A percentile compares a stretch with the other conserved stretches of the same genome.
Evolutionary conservation across 2,797 vertebrate species (phyloP).

Genomic region (Lerista edwardsae): DNA sequence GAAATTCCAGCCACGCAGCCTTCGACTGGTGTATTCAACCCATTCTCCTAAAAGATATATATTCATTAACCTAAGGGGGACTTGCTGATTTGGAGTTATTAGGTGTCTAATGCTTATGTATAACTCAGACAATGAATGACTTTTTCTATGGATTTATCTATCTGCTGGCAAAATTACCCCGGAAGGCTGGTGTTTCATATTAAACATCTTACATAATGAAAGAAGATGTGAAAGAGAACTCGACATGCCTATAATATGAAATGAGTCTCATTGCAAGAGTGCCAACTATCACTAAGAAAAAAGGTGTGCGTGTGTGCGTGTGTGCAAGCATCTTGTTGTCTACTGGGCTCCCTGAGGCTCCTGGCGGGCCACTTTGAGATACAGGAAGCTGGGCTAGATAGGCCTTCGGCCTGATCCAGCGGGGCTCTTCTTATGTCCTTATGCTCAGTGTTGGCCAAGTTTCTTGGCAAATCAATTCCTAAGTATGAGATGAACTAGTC

Average conservation of each 20-base stretch:
- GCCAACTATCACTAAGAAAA: background rate
- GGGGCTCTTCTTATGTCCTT: no score
- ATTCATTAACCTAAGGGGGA: conserved; percentile 46
- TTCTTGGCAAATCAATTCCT: no score
- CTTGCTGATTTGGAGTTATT: conserved; percentile 36
- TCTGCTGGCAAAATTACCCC: conserved; percentile 51
- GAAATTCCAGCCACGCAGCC: background rate
- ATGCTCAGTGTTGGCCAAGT: no score
- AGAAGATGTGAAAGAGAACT: conserved; percentile 18
- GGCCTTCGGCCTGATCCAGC: no score
- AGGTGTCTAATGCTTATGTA: conserved; percentile 43
- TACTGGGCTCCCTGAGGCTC: no score
- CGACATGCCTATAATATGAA: conserved; percentile 34
- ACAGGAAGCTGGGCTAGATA: no score
- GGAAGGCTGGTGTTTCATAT: conserved; percentile 1
- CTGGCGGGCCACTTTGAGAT: no score
- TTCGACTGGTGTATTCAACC: conserved; percentile 32
- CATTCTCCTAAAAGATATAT: conserved; percentile 39
- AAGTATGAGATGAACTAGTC: no score
- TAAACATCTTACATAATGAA: conserved; percentile 32
- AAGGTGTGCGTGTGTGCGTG: background rate
- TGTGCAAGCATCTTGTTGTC: no score
- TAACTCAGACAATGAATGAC: conserved; percentile 43
- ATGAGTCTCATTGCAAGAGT: background rate
- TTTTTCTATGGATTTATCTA: conserved; percentile 25